Evolutionary conservation across 2,797 vertebrate genomes (phyloP).

Genomic region (Notoglanidium macrostoma): DNA sequence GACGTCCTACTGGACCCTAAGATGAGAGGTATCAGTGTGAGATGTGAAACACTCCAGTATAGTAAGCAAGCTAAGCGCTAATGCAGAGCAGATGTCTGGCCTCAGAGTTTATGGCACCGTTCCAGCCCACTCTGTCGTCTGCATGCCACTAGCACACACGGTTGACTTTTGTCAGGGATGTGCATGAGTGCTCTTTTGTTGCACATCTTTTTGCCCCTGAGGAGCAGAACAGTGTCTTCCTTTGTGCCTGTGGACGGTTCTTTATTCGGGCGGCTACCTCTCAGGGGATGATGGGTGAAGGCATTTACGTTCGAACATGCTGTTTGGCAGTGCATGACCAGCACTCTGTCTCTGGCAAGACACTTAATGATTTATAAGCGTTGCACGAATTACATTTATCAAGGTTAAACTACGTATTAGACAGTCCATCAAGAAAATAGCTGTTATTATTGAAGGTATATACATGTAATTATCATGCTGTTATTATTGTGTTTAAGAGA

Average conservation of each 20-base stretch:
- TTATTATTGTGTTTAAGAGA: not conserved
- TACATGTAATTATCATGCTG: not conserved
- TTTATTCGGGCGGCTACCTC: not conserved
- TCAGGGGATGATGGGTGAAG: not conserved
- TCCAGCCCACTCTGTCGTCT: constrained; percentile 41
- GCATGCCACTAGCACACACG: constrained; percentile 32
- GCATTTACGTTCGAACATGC: not conserved
- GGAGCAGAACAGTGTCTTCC: not conserved
- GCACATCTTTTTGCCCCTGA: constrained; percentile 24
- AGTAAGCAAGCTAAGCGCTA: constrained; percentile 39
- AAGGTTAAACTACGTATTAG: not conserved
- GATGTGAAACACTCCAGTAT: constrained; percentile 36
- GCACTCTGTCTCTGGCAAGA: not conserved
- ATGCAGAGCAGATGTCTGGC: constrained; percentile 62
- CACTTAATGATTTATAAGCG: not conserved
- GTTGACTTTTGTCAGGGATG: constrained; percentile 39
- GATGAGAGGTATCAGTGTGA: constrained; percentile 44
- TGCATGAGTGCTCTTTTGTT: constrained; percentile 50
- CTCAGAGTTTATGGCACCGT: constrained; percentile 41
- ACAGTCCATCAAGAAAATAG: not conserved
- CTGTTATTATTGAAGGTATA: not conserved
- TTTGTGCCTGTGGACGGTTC: not conserved
- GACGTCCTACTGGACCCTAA: not conserved
- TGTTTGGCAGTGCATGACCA: constrained; percentile 2
- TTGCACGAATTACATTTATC: not conserved